Conservation (phyloP, 1,140 invertebrate species). For the Lasaia peninsularis region DNA sequence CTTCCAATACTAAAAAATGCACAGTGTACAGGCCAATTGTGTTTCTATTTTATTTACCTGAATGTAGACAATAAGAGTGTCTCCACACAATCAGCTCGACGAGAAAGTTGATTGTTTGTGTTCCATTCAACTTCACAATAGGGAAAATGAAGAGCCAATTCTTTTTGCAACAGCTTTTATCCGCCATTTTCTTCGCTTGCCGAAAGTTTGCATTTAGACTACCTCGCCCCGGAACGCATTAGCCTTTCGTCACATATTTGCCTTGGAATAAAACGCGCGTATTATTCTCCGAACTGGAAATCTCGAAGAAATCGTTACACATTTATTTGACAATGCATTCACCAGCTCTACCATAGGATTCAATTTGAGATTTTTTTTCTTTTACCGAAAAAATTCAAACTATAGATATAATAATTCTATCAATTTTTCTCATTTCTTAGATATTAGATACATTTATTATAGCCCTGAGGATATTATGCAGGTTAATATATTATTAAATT, state of each 20-base stretch:
- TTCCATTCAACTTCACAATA: conserved; percentile 73
- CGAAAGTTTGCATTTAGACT: conserved; percentile 68
- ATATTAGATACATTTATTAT: neutral
- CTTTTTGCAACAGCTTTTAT: conserved; percentile 66
- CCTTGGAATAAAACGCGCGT: conserved; percentile 49
- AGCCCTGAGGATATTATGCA: no score
- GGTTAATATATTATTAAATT: no score
- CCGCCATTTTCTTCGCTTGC: conserved; percentile 58
- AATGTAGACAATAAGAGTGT: conserved; percentile 70
- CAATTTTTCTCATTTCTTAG: neutral
- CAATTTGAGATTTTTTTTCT: neutral
- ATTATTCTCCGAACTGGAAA: conserved; percentile 45
- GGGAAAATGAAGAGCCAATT: conserved; percentile 75
- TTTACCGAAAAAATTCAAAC: neutral
- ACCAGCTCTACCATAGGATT: neutral
- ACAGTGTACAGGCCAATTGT: conserved; percentile 60
- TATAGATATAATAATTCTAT: neutral
- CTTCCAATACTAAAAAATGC: conserved; percentile 18
- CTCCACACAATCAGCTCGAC: conserved; percentile 70
- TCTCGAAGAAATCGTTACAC: conserved; percentile 56
- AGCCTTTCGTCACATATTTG: conserved; percentile 61
- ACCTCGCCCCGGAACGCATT: conserved; percentile 54
- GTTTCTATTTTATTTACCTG: conserved; percentile 72
- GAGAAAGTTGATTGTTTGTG: conserved; percentile 71
- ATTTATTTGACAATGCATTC: conserved; percentile 35